Percentiles rank a stretch among this genome's conserved stretches.
These are phyloP conservation scores for Chloroceryle inda DNA, from an alignment of 2,797 vertebrate genomes.

Conservation along the genomic window DNA sequence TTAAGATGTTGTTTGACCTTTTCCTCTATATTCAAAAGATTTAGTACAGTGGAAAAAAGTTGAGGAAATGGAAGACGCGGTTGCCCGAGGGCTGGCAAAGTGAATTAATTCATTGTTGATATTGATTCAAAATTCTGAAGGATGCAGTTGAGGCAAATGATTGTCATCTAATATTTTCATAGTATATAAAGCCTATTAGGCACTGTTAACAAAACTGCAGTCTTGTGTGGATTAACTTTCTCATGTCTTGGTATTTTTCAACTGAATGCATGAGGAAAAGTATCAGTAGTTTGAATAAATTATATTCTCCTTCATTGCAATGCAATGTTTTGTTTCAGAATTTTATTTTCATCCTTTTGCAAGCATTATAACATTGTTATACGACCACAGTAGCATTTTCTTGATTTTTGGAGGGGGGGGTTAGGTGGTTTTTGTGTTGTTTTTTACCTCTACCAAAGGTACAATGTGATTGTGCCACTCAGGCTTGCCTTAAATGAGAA, in stretches of 20 bases:
- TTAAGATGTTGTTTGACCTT: conserved; percentile 42
- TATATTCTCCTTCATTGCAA: background rate
- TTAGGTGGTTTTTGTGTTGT: too few species aligned
- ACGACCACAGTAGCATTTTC: background rate
- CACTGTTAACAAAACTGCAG: background rate
- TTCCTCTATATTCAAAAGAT: conserved; percentile 41
- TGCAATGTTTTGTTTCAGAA: background rate
- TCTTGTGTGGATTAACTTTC: background rate
- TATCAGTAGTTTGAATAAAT: background rate
- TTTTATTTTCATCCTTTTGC: conserved; percentile 3
- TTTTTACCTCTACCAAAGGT: too few species aligned
- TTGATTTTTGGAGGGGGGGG: too few species aligned
- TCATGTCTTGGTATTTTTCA: conserved; percentile 7
- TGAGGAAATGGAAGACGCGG: conserved; percentile 38
- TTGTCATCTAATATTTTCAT: conserved; percentile 21
- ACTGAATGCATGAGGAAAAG: background rate
- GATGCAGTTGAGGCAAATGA: conserved; percentile 52
- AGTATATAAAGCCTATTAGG: background rate
- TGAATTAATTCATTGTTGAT: conserved; percentile 65
- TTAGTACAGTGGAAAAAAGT: conserved; percentile 10
- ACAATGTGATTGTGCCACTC: background rate
- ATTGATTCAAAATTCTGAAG: conserved; percentile 50
- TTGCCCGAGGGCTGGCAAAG: conserved; percentile 59
- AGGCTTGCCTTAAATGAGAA: background rate
- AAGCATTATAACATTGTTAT: background rate